Base-by-base conservation (phyloP, 1,140 invertebrate genomes). In the Oedothorax gibbosus region DNA sequence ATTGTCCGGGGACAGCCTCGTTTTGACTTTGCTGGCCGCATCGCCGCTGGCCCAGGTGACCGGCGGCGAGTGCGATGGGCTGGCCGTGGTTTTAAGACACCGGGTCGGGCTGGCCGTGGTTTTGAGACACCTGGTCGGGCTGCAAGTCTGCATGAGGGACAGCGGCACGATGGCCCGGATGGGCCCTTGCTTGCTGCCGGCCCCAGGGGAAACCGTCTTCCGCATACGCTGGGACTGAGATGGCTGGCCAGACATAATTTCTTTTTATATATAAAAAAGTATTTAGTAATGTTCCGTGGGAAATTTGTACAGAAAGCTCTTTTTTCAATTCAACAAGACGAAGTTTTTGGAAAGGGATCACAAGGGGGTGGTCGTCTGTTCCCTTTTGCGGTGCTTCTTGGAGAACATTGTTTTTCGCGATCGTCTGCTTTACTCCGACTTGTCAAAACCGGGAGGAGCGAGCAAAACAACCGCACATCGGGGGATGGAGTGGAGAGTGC, bases 171-270 rank as follows among this genome's bases (percentile, higher is more conserved):
- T 87, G 62, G 87, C 87, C 69, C 85, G 85, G 66, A 87, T 76
- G 65, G 87, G 87, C 60, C 76, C 82, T 68, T 86, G 66, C 66
- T 87, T 86, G 69, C 73, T 72, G 18, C 68, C 73, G 9, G 83
- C 57, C 57, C 85, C 76, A 11, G 87, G 87, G 20, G 87, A 88
- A 51, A 77, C 86, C 85, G 84, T 88, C 56, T 84, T 81, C 51
- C 87, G 85, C 15, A 88, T 60, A 73, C 86, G 86, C 56, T 87
- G 87, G 54, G 87, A 79, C 85, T 77, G 93, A 53, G 64, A 69
- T 10, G 69, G 83, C 54, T 85, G 76, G 68, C 69, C 51, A 69
- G 77, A 80, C 84, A 85, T 85, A 20, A n/a, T 78, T 50, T 78
- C 11, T 65, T 79, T 20, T 66, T 79, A 21, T 57, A 75, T 75